Percentiles rank a stretch among this genome's conserved stretches.
These are phyloP conservation scores for Haemorhous mexicanus DNA, from an alignment of 2,113 vertebrate genomes.

Conservation along the genomic window DNA sequence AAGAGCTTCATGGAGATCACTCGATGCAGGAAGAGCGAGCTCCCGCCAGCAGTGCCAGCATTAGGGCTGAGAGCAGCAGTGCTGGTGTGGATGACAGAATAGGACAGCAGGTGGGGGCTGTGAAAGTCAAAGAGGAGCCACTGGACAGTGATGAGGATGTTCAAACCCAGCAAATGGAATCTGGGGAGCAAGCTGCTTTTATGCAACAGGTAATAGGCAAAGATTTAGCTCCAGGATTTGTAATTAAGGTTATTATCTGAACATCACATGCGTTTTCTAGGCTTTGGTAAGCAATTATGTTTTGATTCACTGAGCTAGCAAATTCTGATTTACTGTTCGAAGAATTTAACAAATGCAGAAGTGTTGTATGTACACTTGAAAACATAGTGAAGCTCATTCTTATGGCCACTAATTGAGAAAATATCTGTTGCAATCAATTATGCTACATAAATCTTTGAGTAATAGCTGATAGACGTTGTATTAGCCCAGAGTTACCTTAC, in stretches of 20 bases:
- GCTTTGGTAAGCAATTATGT: slow-evolving; percentile 52
- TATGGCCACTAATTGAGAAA: slow-evolving; percentile 56
- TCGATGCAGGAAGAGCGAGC: slow-evolving; percentile 87
- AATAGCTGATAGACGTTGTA: slow-evolving; percentile 43
- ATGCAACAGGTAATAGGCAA: slow-evolving; percentile 96
- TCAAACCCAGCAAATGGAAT: slow-evolving; percentile 83
- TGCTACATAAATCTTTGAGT: slow-evolving; percentile 21
- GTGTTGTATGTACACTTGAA: slow-evolving; percentile 56
- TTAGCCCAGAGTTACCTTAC: slow-evolving; percentile 47
- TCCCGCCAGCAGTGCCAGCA: slow-evolving; percentile 78
- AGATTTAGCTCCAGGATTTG: slow-evolving; percentile 88
- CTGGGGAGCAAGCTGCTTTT: slow-evolving; percentile 88
- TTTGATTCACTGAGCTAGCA: slow-evolving; percentile 50
- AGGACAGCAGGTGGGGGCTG: slow-evolving; percentile 80
- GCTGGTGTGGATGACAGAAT: slow-evolving; percentile 73
- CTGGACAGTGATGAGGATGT: slow-evolving; percentile 89
- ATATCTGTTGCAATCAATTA: slow-evolving; percentile 55
- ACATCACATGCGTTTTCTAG: slow-evolving; percentile 20
- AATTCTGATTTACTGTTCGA: slow-evolving; percentile 53
- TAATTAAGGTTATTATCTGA: slow-evolving; percentile 97
- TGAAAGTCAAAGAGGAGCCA: slow-evolving; percentile 95
- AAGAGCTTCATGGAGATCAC: slow-evolving; percentile 84
- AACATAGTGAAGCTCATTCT: slow-evolving; percentile 52
- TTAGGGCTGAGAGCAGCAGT: slow-evolving; percentile 83
- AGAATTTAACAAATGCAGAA: slow-evolving; percentile 45